Base-by-base conservation (phyloP, 2,113 vertebrate genomes). In the Pteropus alecto region DNA sequence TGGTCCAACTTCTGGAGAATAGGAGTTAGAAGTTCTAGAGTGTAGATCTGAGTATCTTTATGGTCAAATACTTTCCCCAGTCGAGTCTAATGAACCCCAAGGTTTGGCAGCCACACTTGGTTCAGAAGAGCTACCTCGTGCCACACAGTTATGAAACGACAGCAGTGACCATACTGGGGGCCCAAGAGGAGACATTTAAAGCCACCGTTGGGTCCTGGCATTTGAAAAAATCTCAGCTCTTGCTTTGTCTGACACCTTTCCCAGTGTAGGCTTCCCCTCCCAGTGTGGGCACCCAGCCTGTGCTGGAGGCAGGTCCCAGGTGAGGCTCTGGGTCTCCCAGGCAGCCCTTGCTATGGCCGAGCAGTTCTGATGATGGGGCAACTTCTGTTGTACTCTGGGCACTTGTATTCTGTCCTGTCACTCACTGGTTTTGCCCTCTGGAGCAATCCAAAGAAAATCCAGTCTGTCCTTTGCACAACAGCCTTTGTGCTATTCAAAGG, bases 301-400 rank as follows among this genome's bases (percentile, higher is more conserved):
- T 6, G 3, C 16, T 43, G 41, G 91, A 67, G 63, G n/a, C 11
- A 9, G 15, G 76, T 65, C 46, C 1, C 16, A 78, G 48, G 35
- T 12, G 28, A 85, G 14, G 38, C n/a, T 61, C 19, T 6, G 5
- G 1, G 56, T 89, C 86, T 60, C 30, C 74, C 18, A 13, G 79
- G 41, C 3, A 65, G 38, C 1, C 7, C 68, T 46, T 1, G 4
- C 38, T 11, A 0, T 68, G 18, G 22, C 6, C 7, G 33, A 70
- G 16, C 14, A 48, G 33, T 41, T 93, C 74, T 70, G n/a, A 63
- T 54, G 21, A 8, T 26, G 24, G 24, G 61, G 26, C 22, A 84
- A 46, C 54, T 30, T 74, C 28, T 3, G 0, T 8, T 74, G 3
- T 35, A 1, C 15, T 35, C 58, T 33, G 43, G 13, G 6, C 30